Base-by-base conservation (phyloP, 2,888 invertebrate species). In the Coremacera marginata region DNA sequence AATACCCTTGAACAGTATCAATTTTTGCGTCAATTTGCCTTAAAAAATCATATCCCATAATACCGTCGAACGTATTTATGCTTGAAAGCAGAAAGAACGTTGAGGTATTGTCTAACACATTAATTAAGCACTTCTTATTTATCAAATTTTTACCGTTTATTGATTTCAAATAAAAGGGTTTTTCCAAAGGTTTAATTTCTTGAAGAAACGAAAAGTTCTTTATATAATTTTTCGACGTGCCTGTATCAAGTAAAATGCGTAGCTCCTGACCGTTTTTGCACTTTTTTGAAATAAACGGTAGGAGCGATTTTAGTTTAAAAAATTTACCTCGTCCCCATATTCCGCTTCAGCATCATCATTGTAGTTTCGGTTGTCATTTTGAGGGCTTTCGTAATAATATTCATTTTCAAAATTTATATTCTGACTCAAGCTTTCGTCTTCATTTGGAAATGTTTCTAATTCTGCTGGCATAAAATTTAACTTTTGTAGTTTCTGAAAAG, bases 131-230 rank as follows among this genome's bases (percentile, higher is more conserved):
- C 9, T 55, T 55, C 4, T 55, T 44, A 14, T 44, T 44, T 44
- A 44, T 44, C 44, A 44, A 44, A 14, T 44, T 44, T 44, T 70
- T 72, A 14, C 44, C 44, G 14, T 44, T 44, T 22, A 76, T 77
- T 14, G 79, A 81, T 57, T 71, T 71, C 31, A 63, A 60, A 22
- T 65, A 37, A 71, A 76, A 71, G 16, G 65, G 55, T 27, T 44
- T 68, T 44, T 68, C 70, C n/a, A 72, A 14, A 22, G 37, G 60
- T 25, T 44, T 62, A 44, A 60, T 31, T 49, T 49, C 72, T 60
- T 57, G 31, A 16, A 71, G n/a, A 57, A 71, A 71, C 5, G 19
- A 1, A 37, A 71, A 57, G 44, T 60, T 3, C 34, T 34, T 71
- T 14, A 71, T 37, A 22, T 55, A 57, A 37, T 71, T 71, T 22